Evolutionary conservation across 2,113 vertebrate genomes (phyloP).

Genomic region (Lycaon pictus): DNA sequence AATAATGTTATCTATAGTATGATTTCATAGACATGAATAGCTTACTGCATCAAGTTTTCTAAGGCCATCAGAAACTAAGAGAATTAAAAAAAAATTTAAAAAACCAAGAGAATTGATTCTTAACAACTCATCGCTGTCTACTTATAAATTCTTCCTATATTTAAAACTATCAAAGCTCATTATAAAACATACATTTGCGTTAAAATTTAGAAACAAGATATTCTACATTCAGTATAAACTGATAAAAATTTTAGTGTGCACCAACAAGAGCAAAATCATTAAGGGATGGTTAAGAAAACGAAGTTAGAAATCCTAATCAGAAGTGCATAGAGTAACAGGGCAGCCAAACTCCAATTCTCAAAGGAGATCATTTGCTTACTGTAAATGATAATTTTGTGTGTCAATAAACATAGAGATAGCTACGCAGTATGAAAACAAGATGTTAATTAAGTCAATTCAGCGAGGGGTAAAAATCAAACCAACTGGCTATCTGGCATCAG

Average conservation of each 20-base stretch:
- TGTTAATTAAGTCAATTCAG: conserved; percentile 58
- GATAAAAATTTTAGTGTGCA: neutral
- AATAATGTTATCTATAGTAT: neutral
- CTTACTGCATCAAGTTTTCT: neutral
- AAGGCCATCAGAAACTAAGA: conserved; percentile 13
- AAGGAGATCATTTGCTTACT: neutral
- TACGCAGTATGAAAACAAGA: conserved; percentile 7
- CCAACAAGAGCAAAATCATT: neutral
- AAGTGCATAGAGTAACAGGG: neutral
- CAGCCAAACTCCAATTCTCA: neutral
- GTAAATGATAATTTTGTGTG: neutral
- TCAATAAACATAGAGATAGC: neutral
- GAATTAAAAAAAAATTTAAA: neutral
- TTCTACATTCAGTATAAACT: neutral
- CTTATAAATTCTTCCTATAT: neutral
- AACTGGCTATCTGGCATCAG: neutral
- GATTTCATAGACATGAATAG: neutral
- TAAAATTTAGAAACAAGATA: conserved; percentile 50
- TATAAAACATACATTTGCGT: neutral
- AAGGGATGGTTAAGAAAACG: neutral
- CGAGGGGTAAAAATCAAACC: conserved; percentile 24
- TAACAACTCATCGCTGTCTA: neutral
- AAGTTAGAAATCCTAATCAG: conserved; percentile 9
- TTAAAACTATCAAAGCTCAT: neutral
- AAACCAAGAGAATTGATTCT: conserved; percentile 41